These are phyloP conservation scores for Barypeithes pellucidus DNA, from an alignment of 2,888 invertebrate genomes.

Conservation along the genomic window DNA sequence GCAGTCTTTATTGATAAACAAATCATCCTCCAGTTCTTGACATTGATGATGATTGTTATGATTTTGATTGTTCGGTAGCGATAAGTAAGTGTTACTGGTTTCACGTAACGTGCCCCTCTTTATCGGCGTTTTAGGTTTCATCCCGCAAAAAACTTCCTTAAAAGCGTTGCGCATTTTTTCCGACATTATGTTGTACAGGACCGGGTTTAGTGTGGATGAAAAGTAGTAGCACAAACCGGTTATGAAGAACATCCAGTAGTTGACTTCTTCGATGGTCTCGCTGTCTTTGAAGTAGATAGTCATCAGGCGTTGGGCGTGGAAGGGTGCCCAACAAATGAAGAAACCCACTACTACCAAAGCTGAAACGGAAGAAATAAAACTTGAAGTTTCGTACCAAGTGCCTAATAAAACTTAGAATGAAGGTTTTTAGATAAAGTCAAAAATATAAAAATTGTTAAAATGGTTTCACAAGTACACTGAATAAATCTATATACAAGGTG, in stretches of 20 bases:
- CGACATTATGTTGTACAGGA: slow-evolving; percentile 88
- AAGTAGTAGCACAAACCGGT: slow-evolving; percentile 89
- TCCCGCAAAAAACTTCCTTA: slow-evolving; percentile 81
- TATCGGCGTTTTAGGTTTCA: slow-evolving; percentile 62
- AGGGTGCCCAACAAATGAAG: slow-evolving; percentile 97
- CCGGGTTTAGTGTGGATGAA: slow-evolving; percentile 86
- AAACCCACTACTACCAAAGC: slow-evolving; percentile 95
- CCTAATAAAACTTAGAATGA: too few relatives aligned
- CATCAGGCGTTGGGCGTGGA: slow-evolving; percentile 92
- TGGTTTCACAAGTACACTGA: too few relatives aligned
- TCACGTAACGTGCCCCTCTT: slow-evolving; percentile 44
- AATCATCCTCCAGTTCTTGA: slow-evolving; percentile 36
- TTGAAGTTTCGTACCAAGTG: too few relatives aligned
- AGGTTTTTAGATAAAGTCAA: too few relatives aligned
- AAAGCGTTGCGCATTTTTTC: slow-evolving; percentile 85
- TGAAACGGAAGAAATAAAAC: slow-evolving; percentile 69
- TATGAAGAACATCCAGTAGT: slow-evolving; percentile 85
- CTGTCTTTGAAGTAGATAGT: slow-evolving; percentile 82
- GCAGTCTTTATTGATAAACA: slow-evolving; percentile 42
- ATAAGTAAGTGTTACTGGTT: slow-evolving; percentile 48
- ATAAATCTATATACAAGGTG: too few relatives aligned
- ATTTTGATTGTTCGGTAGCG: slow-evolving; percentile 37
- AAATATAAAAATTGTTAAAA: too few relatives aligned
- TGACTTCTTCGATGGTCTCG: slow-evolving; percentile 80
- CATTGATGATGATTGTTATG: slow-evolving; percentile 31